These are phyloP conservation scores for Fistularia commersonii DNA, from an alignment of 2,797 vertebrate species.

Conservation along the genomic window DNA sequence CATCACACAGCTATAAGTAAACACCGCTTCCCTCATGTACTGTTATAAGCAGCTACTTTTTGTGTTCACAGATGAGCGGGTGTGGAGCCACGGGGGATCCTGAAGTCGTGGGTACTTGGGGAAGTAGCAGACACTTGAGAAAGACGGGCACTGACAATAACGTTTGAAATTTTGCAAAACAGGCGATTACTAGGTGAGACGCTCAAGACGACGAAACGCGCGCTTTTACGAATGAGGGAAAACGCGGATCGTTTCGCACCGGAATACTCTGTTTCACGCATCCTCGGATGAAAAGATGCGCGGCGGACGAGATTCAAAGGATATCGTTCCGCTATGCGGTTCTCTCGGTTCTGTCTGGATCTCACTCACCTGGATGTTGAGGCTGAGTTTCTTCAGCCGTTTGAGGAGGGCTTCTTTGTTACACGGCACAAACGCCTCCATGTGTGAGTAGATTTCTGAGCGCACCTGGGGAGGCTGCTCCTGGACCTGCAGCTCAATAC, in stretches of 20 bases:
- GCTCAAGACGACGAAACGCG: too few relatives aligned
- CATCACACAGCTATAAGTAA: not conserved
- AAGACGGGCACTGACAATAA: too few relatives aligned
- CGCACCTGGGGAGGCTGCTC: constrained; percentile 83
- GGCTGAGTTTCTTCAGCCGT: constrained; percentile 92
- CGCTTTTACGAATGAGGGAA: too few relatives aligned
- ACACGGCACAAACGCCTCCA: constrained; percentile 95
- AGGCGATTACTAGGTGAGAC: too few relatives aligned
- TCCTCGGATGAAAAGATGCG: not conserved
- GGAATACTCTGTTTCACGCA: not conserved
- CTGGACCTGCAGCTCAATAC: constrained; percentile 94
- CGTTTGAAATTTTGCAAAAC: too few relatives aligned
- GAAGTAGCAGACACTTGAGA: too few relatives aligned
- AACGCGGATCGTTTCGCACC: too few relatives aligned
- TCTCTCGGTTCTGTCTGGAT: not conserved
- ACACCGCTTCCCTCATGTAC: constrained; percentile 1
- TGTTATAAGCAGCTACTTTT: not conserved
- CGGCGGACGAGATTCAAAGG: not conserved
- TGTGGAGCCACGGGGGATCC: not conserved
- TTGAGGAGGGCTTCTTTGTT: constrained; percentile 95
- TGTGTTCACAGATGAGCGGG: not conserved
- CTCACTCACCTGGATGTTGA: constrained; percentile 90
- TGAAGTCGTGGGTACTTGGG: not conserved
- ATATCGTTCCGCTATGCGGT: not conserved
- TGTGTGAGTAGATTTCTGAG: constrained; percentile 85